These are phyloP conservation scores for Stegostoma tigrinum DNA, from an alignment of 2,113 vertebrate species.

Conservation along the genomic window DNA sequence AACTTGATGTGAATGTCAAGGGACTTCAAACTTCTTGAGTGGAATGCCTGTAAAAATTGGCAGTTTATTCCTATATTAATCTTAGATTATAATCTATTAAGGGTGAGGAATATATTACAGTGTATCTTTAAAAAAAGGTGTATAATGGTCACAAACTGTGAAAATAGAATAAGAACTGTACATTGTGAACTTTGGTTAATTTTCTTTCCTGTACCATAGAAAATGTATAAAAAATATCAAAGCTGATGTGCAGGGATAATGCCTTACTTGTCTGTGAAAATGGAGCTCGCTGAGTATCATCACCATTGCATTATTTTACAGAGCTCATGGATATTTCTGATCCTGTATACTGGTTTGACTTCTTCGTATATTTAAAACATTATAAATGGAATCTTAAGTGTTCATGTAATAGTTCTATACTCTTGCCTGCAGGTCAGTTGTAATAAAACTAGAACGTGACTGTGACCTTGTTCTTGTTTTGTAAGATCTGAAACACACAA, in stretches of 20 bases:
- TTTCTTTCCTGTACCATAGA: conserved; percentile 63
- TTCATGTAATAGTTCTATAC: conserved; percentile 68
- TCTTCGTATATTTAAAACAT: conserved; percentile 67
- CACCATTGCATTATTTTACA: conserved; percentile 48
- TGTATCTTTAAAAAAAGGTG: conserved; percentile 72
- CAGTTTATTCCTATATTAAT: conserved; percentile 60
- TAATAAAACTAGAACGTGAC: conserved; percentile 70
- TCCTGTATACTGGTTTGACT: conserved; percentile 61
- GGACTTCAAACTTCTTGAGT: conserved; percentile 42
- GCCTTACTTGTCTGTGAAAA: conserved; percentile 72
- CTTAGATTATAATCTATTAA: conserved; percentile 60
- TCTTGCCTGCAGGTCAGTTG: conserved; percentile 74
- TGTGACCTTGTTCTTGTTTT: conserved; percentile 61
- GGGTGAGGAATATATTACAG: conserved; percentile 69
- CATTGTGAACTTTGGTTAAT: conserved; percentile 67
- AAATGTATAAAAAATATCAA: conserved; percentile 64
- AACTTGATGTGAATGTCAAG: conserved; percentile 25
- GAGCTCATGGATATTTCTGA: conserved; percentile 64
- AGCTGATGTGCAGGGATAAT: conserved; percentile 72
- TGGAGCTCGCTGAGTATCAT: conserved; percentile 58
- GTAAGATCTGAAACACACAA: conserved; percentile 53
- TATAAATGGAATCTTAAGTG: conserved; percentile 64
- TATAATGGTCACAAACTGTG: conserved; percentile 80
- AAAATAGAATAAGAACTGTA: conserved; percentile 72
- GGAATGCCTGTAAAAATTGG: conserved; percentile 56